Evolutionary conservation across 2,113 vertebrate species (phyloP).

Genomic region (Hydrolagus affinis): DNA sequence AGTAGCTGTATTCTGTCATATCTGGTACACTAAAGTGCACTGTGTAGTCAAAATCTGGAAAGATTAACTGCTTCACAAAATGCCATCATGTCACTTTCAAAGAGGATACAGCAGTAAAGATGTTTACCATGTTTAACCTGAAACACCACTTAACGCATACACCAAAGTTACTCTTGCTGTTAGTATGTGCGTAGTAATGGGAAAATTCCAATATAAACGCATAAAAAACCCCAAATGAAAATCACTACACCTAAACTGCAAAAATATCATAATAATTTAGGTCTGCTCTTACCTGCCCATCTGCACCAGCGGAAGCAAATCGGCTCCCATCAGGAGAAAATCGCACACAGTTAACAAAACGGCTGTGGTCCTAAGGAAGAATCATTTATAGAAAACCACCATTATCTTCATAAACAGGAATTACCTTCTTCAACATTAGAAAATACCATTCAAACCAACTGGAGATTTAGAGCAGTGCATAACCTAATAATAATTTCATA

Average conservation of each 20-base stretch:
- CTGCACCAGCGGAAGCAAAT: conserved; percentile 76
- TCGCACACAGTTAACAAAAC: conserved; percentile 87
- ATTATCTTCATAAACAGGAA: background rate
- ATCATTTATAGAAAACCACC: background rate
- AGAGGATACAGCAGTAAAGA: background rate
- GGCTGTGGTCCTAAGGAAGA: conserved; percentile 64
- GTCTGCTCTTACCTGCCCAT: conserved; percentile 69
- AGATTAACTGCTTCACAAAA: background rate
- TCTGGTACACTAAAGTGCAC: too few species aligned
- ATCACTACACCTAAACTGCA: background rate
- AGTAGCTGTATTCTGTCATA: too few species aligned
- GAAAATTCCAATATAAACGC: too few species aligned
- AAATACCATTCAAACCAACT: too few species aligned
- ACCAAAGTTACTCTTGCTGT: too few species aligned
- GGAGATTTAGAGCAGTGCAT: too few species aligned
- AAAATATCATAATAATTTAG: background rate
- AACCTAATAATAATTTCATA: background rate
- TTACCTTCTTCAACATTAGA: too few species aligned
- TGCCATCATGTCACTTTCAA: background rate
- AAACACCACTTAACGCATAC: too few species aligned
- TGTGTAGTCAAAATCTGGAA: too few species aligned
- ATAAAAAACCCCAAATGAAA: background rate
- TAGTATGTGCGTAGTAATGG: too few species aligned
- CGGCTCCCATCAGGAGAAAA: conserved; percentile 82
- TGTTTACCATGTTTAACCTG: conserved; percentile 14